Evolutionary conservation across 92 coral and sea anemone genomes (phyloP), one percentile per base, ranked within the genome.

Genomic region (Meandrina meandrites): DNA sequence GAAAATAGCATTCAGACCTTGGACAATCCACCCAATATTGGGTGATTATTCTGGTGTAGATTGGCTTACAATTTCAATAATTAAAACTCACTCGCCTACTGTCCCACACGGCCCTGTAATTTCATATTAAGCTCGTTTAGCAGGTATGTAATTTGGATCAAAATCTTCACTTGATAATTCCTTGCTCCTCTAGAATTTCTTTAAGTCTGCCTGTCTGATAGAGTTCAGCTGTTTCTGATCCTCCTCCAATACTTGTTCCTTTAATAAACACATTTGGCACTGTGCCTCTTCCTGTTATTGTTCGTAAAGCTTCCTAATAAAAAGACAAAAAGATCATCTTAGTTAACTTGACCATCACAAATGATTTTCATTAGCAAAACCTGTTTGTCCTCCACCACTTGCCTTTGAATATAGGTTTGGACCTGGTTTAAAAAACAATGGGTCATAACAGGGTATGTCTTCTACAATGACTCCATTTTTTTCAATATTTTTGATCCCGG

Each of bases 181-280:
- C 91, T 75, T 86, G 92, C 24, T 85, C 85, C 82, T 92, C 88
- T 58, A 97, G 89, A 84, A 97, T 80, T 92, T 92, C 90, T 70
- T 85, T 89, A 17, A 97, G 89, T 87, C 80, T 87, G 58, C 99
- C 98, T 60, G 98, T 93, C 80, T 91, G 94, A 69, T 92, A 93
- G 57, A 97, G 86, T 86, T 95, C 94, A 40, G 97, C 95, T 13
- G 98, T 94, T 86, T 95, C 98, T 54, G 92, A 91, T 67, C 95
- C 99, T 56, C 99, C 99, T 17, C 99, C 99, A 70, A 97, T 95
- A 79, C 96, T 95, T 27, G 91, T 83, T 56, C 99, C 99, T 66
- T 91, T 93, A 81, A 97, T 85, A 60, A 97, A 97, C 57, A 97
- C 98, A 92, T 94, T 95, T 42, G 99, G 99, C 27, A 97, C 99